Base-by-base conservation (phyloP, 1,140 invertebrate species). In the Trachymyrmex cornetzi region DNA sequence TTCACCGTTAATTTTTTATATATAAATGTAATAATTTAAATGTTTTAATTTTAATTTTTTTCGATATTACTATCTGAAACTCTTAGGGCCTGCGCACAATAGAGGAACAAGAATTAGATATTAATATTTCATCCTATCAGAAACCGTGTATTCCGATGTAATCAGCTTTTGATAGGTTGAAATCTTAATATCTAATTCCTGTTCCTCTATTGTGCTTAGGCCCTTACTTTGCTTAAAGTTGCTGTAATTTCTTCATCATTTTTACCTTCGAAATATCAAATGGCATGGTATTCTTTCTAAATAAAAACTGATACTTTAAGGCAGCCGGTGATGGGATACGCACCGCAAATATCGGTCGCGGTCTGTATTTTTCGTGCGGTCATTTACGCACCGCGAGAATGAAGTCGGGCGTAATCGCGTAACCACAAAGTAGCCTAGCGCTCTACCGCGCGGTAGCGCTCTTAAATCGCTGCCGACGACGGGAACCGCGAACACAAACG, bases 351-450 rank as follows among this genome's bases (percentile, higher is more conserved):
- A 80, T 79, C 44, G 30, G 64, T 44, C 81, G 87, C 85, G 55
- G 67, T 74, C 24, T 50, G 38, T 57, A n/a, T 74, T 82, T 72
- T 74, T 74, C 69, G 27, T 81, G 77, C 79, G 74, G 86, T 63
- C 84, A 66, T 92, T 91, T 85, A 87, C 86, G 85, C 69, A 57
- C 44, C 69, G 80, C 69, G 82, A 88, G 90, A 94, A 94, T 92
- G 87, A 91, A 93, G 90, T 92, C 84, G 79, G 81, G 72, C 57
- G 88, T 92, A 93, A 94, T 93, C 89, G 91, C 87, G 86, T 88
- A 85, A 92, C 93, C 93, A 86, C 91, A 93, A 93, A 93, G 89
- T 92, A 92, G 92, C 91, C 38, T 89, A 90, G 90, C 44, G 91
- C 50, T n/a, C 64, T 44, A 34, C 61, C 64, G 66, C 92, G 90